Evolutionary conservation across 2,888 invertebrate genomes (phyloP).

Genomic region (Protophormia terraenovae): DNA sequence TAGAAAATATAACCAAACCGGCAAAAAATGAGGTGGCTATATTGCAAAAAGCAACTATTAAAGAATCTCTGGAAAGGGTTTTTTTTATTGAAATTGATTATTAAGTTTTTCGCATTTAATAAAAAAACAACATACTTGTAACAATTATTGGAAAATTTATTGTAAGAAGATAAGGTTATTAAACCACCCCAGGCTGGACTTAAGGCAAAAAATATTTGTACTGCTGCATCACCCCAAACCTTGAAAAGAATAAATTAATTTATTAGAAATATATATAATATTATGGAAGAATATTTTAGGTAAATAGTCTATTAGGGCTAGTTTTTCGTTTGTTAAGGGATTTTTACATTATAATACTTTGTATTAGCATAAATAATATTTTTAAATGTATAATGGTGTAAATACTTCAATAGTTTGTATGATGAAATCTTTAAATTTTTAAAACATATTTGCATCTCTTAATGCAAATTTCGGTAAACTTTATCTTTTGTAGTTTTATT

Average conservation of each 20-base stretch:
- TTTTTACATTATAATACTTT: too few relatives aligned
- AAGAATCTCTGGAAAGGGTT: conserved; percentile 85
- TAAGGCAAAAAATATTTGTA: conserved; percentile 93
- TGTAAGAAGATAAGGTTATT: conserved; percentile 92
- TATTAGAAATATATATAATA: too few relatives aligned
- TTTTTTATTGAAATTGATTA: neutral
- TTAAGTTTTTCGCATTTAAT: neutral
- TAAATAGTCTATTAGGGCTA: too few relatives aligned
- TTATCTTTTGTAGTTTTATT: too few relatives aligned
- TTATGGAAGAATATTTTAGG: too few relatives aligned
- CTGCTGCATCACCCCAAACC: conserved; percentile 92
- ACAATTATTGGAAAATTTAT: conserved; percentile 91
- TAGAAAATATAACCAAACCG: conserved; percentile 90
- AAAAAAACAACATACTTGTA: conserved; percentile 83
- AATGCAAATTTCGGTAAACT: too few relatives aligned
- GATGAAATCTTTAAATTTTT: too few relatives aligned
- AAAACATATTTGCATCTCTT: too few relatives aligned
- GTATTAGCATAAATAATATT: too few relatives aligned
- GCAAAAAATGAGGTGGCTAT: conserved; percentile 91
- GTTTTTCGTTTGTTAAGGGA: too few relatives aligned
- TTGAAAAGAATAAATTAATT: conserved; percentile 71
- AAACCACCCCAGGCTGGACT: conserved; percentile 94
- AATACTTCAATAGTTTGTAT: too few relatives aligned
- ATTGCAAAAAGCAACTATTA: conserved; percentile 89
- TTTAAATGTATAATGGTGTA: too few relatives aligned